Evolutionary conservation across 2,888 invertebrate genomes (phyloP).

Genomic region (Caenorhabditis imperialis): DNA sequence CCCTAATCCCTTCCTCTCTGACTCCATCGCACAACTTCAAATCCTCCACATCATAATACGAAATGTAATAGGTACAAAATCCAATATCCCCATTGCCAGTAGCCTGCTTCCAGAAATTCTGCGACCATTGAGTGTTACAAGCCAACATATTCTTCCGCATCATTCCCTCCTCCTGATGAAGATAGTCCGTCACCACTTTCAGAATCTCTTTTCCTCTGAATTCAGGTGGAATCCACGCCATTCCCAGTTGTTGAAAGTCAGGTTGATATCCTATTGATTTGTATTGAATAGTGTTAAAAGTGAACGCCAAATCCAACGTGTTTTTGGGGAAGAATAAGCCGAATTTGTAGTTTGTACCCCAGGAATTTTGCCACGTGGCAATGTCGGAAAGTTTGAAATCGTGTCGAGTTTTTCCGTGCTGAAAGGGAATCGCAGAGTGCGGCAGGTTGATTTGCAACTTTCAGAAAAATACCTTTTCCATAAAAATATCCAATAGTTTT

Average conservation of each 20-base stretch:
- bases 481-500: constrained; percentile 12
- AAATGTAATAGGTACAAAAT: constrained; percentile 29
- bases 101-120: constrained; percentile 36
- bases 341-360: constrained; percentile 26
- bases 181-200: constrained; percentile 21
- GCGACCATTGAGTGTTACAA: constrained; percentile 32
- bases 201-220: constrained; percentile 28
- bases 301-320: constrained; percentile 3
- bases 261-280: constrained; percentile 17
- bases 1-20: too few species aligned
- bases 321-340: constrained; percentile 16
- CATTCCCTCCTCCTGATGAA: constrained; percentile 15
- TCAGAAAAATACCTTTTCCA: constrained; percentile 16
- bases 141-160: constrained; percentile 31
- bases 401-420: constrained; percentile 24
- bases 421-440: not conserved
- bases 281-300: constrained; percentile 36
- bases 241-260: constrained; percentile 32
- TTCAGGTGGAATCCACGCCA: constrained; percentile 33
- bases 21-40: too few species aligned
- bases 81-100: constrained; percentile 26
- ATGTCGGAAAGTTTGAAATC: constrained; percentile 32
- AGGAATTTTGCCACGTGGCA: constrained; percentile 16
- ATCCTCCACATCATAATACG: constrained; percentile 21
- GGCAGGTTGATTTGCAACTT: not conserved